Evolutionary conservation across 2,888 invertebrate genomes (phyloP).

Genomic region (Aphrophora alni): DNA sequence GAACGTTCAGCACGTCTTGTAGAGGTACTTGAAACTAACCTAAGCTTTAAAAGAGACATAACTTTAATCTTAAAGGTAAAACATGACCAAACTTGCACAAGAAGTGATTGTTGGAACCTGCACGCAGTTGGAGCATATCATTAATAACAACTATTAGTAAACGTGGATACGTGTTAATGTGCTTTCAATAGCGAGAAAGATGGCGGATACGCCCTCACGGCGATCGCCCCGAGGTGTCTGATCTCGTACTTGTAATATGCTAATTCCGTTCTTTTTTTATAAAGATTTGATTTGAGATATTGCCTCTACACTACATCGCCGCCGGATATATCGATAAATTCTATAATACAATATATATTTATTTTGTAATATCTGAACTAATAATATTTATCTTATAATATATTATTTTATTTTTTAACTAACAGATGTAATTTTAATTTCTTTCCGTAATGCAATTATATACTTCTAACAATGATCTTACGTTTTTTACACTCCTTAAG

Average conservation of each 20-base stretch:
- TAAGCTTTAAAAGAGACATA: not conserved
- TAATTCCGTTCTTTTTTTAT: not conserved
- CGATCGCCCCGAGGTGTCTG: not conserved
- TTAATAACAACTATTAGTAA: not conserved
- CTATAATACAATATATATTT: not conserved
- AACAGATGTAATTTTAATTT: not conserved
- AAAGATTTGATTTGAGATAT: not conserved
- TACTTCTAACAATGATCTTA: too few species aligned
- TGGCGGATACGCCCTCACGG: not conserved
- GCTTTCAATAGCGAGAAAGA: not conserved
- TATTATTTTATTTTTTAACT: not conserved
- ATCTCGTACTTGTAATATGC: not conserved
- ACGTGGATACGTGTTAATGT: slow-evolving; percentile 9
- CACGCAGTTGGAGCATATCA: not conserved
- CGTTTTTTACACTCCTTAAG: too few species aligned
- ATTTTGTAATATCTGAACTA: too few species aligned
- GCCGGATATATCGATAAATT: not conserved
- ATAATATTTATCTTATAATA: not conserved
- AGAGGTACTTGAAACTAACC: not conserved
- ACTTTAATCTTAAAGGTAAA: not conserved
- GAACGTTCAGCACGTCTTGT: too few species aligned
- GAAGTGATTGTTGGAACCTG: not conserved
- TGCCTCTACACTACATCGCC: not conserved
- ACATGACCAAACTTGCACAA: not conserved
- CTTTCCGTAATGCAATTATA: too few species aligned